A percentile compares a stretch with the other conserved stretches of the same genome.
Evolutionary conservation across 2,797 vertebrate species (phyloP).

Genomic region (Rhyacichthys aspro): DNA sequence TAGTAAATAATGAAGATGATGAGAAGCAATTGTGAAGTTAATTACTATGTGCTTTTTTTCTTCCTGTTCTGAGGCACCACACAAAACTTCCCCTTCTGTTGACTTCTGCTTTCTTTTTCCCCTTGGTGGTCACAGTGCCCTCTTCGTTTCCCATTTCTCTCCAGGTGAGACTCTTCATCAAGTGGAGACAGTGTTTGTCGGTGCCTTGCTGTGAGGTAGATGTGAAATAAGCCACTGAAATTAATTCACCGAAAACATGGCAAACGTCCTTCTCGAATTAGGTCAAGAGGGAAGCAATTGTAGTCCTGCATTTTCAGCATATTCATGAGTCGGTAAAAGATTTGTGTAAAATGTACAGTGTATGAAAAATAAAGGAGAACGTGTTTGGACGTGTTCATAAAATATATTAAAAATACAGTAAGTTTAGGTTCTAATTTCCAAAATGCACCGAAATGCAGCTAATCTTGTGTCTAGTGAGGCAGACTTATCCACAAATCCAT

Average conservation of each 20-base stretch:
- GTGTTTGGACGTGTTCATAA: too few species aligned
- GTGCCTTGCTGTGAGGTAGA: conserved; percentile 48
- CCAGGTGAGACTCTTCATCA: conserved; percentile 65
- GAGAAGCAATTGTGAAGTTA: conserved; percentile 25
- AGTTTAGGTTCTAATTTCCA: conserved; percentile 14
- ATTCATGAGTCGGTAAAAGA: conserved; percentile 10
- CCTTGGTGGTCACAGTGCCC: too few species aligned
- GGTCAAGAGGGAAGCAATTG: conserved; percentile 31
- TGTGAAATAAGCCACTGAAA: conserved; percentile 41
- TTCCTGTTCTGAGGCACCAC: too few species aligned
- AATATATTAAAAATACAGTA: too few species aligned
- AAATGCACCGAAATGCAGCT: conserved; percentile 44
- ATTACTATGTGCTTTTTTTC: too few species aligned
- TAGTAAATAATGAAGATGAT: conserved; percentile 35
- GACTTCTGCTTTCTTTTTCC: not conserved
- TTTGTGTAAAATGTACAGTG: too few species aligned
- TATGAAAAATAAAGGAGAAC: too few species aligned
- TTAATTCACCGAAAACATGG: conserved; percentile 43
- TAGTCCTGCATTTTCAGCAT: not conserved
- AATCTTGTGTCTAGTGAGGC: conserved; percentile 41
- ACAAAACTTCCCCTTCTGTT: not conserved
- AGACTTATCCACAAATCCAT: conserved; percentile 34
- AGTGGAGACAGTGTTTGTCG: conserved; percentile 56
- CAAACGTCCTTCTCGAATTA: conserved; percentile 35
- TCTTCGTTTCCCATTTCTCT: conserved; percentile 45